These are phyloP conservation scores for Mixornis gularis DNA, from an alignment of 2,113 vertebrate species.

Conservation along the genomic window DNA sequence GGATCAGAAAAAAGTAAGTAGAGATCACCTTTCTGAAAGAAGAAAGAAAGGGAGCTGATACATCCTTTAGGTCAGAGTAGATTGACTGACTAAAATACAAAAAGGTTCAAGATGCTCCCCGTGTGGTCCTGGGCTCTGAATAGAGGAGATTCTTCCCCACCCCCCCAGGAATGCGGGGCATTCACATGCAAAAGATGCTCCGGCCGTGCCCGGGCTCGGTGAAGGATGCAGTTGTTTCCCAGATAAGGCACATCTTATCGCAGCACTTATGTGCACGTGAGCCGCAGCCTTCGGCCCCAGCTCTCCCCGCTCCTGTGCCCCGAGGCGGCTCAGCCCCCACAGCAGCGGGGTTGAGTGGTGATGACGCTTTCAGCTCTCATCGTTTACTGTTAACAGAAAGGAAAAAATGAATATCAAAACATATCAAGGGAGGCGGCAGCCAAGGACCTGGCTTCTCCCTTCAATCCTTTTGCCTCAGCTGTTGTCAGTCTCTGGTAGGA, in stretches of 20 bases:
- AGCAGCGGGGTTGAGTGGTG: accelerated
- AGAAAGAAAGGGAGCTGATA: neutral
- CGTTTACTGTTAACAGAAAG: neutral
- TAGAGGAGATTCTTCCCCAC: neutral
- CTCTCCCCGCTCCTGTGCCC: neutral
- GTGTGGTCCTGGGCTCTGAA: conserved; percentile 56
- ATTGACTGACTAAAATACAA: neutral
- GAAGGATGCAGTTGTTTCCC: neutral
- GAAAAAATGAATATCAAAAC: neutral
- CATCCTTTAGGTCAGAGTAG: neutral
- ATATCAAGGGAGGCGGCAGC: accelerated
- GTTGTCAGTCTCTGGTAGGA: neutral
- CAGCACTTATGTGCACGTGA: neutral
- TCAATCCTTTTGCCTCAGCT: neutral
- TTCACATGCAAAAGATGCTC: conserved; percentile 61
- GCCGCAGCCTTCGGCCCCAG: neutral
- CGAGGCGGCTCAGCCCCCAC: accelerated
- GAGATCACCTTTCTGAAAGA: neutral
- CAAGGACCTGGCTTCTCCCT: neutral
- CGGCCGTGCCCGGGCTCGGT: neutral
- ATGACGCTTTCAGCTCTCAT: no score
- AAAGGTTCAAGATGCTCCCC: neutral
- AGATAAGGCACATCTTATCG: neutral
- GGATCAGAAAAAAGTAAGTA: accelerated
- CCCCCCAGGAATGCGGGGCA: conserved; percentile 59